Evolutionary conservation across 2,888 invertebrate genomes (phyloP), one percentile per base, ranked within the genome.

Genomic region (Galerucella calmariensis): DNA sequence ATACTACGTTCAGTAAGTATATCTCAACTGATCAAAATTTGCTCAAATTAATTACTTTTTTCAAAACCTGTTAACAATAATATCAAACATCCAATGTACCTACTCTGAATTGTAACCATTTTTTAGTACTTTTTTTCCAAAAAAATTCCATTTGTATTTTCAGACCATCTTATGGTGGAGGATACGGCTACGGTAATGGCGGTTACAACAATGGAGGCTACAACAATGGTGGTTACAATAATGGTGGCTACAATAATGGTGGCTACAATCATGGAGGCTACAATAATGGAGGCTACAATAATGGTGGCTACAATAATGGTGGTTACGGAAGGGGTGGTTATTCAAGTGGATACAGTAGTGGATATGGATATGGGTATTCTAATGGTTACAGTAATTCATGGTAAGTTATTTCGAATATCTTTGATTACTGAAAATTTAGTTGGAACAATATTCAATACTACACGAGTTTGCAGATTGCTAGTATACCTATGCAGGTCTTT

Each of bases 321-420:
- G 65, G 61, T 16, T 16, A 51, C 5, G 35, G 16, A 12, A 27
- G 48, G 1, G 67, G 67, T 9, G 58, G 67, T n/a, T 44, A 72
- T n/a, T 46, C 59, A 11, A 66, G 48, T 41, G 72, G 66, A 27
- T 72, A 76, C 14, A 73, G 74, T 44, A 66, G 59, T 12, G 77
- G 74, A 2, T 67, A 59, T 44, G 76, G 76, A 48, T 73, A 65
- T 44, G 73, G 74, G 63, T 74, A 67, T 9, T 62, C 58, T 11
- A 72, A 75, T 41, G 72, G 72, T 1, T 66, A 72, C 27, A 61
- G 68, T 24, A 27, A 62, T 63, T n/a, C 41, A 8, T 72, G 72
- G 72, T 72, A 53, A 27, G 5, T 41, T 6, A 41, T 41, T 9
- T 41, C 8, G 5, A 41, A 35, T 1, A 3, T 6, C 1, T 6